phyloP scores from a whole-genome alignment of 2,888 invertebrate genomes.

The Galerucella pusilla region DNA sequence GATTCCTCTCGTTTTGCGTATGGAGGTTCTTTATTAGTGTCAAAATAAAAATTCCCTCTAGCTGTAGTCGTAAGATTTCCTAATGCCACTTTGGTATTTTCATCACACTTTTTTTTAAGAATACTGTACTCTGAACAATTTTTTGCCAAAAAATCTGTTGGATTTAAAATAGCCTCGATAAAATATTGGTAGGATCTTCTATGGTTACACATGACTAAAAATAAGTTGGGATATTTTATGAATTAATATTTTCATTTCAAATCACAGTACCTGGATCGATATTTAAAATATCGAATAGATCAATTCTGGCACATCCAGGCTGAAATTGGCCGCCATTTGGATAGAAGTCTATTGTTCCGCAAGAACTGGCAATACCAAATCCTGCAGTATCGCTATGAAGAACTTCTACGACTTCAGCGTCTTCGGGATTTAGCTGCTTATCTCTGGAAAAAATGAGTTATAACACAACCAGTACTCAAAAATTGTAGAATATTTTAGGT shows the following conservation, averaged over 20 bases:
- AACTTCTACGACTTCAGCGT: constrained; percentile 57
- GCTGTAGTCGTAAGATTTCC: constrained; percentile 50
- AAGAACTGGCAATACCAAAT: constrained; percentile 50
- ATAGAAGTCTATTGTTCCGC: constrained; percentile 58
- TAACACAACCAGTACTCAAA: not conserved
- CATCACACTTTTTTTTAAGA: constrained; percentile 22
- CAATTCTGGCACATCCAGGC: constrained; percentile 56
- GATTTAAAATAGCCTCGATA: constrained; percentile 54
- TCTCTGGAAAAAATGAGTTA: constrained; percentile 20
- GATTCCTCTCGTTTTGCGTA: constrained; percentile 40
- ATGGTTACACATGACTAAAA: constrained; percentile 56
- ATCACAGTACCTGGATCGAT: constrained; percentile 48
- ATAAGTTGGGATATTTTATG: no score
- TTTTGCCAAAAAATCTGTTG: constrained; percentile 47
- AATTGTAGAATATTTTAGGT: not conserved
- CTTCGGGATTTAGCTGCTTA: constrained; percentile 51
- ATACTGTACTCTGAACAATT: constrained; percentile 50
- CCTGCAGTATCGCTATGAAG: constrained; percentile 56
- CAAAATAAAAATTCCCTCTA: constrained; percentile 53
- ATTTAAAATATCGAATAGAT: constrained; percentile 47
- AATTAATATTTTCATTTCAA: no score
- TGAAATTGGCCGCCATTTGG: constrained; percentile 58
- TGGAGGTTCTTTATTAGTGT: constrained; percentile 53
- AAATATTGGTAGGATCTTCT: constrained; percentile 51
- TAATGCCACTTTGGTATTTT: constrained; percentile 48